Percentiles rank a stretch among this genome's conserved stretches.
Evolutionary conservation across 2,797 vertebrate species (phyloP).

Genomic region (Leucoraja ocellata): DNA sequence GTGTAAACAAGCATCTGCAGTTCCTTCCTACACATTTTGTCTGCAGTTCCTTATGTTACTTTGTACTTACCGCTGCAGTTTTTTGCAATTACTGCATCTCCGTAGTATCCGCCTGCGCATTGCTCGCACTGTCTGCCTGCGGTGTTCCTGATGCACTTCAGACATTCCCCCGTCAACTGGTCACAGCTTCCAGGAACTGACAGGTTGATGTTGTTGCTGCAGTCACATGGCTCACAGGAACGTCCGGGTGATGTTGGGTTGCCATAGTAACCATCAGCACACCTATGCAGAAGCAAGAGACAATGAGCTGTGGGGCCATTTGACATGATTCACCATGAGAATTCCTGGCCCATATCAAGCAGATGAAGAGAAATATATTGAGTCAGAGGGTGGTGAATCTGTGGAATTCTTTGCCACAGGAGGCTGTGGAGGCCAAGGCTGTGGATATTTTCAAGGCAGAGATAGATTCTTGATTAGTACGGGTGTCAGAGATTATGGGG

Average conservation of each 20-base stretch:
- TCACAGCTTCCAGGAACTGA: slow-evolving; percentile 69
- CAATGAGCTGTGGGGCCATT: not conserved
- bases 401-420: no score
- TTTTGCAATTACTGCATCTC: slow-evolving; percentile 71
- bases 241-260: slow-evolving; percentile 70
- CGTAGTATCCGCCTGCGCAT: slow-evolving; percentile 74
- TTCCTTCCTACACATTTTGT: no score
- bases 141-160: slow-evolving; percentile 73
- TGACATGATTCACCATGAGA: not conserved
- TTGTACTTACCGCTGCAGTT: slow-evolving; percentile 69
- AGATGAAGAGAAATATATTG: no score
- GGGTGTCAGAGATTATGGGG: no score
- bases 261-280: slow-evolving; percentile 80
- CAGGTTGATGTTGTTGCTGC: slow-evolving; percentile 70
- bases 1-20: no score
- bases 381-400: no score
- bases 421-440: no score
- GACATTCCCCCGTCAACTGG: slow-evolving; percentile 68
- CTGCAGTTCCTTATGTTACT: not conserved
- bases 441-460: no score
- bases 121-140: slow-evolving; percentile 71
- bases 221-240: slow-evolving; percentile 69
- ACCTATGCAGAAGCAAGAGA: slow-evolving; percentile 57
- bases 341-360: not conserved
- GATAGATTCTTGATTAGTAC: no score